phyloP scores from a whole-genome alignment of 1,140 invertebrate genomes.

The Amphibalanus amphitrite region DNA sequence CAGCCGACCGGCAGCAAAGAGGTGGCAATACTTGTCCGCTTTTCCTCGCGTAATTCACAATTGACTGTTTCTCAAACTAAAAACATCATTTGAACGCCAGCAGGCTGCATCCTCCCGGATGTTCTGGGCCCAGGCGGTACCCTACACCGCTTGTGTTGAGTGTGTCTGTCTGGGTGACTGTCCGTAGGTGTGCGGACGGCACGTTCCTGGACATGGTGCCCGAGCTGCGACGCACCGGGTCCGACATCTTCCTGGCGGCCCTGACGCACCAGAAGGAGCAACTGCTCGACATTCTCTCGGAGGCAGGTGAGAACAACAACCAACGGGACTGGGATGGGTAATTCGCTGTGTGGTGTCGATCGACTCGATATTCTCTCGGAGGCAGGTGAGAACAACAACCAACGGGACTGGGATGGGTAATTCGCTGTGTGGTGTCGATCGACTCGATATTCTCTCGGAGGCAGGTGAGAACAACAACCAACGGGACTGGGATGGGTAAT shows the following conservation, averaged over 20 bases:
- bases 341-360: too few species aligned
- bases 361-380: background rate
- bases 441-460: background rate
- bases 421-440: too few species aligned
- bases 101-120: too few species aligned
- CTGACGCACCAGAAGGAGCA: background rate
- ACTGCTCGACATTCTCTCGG: background rate
- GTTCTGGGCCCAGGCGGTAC: too few species aligned
- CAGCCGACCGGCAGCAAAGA: too few species aligned
- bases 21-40: too few species aligned
- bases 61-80: too few species aligned
- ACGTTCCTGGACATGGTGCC: background rate
- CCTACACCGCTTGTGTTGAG: too few species aligned
- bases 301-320: background rate
- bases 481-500: background rate
- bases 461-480: background rate
- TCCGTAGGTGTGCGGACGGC: too few species aligned
- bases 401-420: background rate
- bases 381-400: background rate
- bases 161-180: too few species aligned
- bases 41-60: too few species aligned
- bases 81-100: too few species aligned
- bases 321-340: background rate
- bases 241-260: background rate
- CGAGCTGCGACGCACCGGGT: background rate